Percentiles rank a stretch among this genome's conserved stretches.
These are phyloP conservation scores for Prosopocoilus inquinatus DNA, from an alignment of 2,888 invertebrate species.

Conservation along the genomic window DNA sequence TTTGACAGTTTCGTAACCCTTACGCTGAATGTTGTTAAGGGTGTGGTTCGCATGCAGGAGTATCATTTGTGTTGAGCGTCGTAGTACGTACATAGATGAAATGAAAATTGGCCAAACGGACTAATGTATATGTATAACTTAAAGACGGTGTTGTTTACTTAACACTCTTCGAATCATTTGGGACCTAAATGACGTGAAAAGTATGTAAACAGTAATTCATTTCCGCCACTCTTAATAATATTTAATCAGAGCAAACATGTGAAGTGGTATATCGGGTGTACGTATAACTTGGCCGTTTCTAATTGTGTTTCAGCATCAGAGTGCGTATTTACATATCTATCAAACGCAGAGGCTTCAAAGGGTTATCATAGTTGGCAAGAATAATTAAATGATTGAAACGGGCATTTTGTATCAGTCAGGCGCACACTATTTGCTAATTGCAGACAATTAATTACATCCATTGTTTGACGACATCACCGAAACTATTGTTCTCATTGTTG, in stretches of 20 bases:
- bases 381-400: conserved; percentile 51
- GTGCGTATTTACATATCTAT: conserved; percentile 49
- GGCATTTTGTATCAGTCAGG: conserved; percentile 53
- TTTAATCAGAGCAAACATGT: conserved; percentile 20
- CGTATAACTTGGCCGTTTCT: conserved; percentile 34
- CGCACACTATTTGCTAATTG: conserved; percentile 52
- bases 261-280: conserved; percentile 11
- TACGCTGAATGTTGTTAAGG: too few relatives aligned
- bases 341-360: conserved; percentile 47
- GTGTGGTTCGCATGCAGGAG: too few relatives aligned
- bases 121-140: too few relatives aligned
- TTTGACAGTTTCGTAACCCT: too few relatives aligned
- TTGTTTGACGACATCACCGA: conserved; percentile 42
- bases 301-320: conserved; percentile 39
- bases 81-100: too few relatives aligned
- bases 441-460: conserved; percentile 48
- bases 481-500: conserved; percentile 41
- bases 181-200: conserved; percentile 6
- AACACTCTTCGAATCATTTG: too few relatives aligned
- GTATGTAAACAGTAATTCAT: conserved; percentile 15
- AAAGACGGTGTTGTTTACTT: too few relatives aligned
- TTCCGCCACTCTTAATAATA: conserved; percentile 10
- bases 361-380: conserved; percentile 48
- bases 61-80: too few relatives aligned
- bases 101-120: too few relatives aligned